Evolutionary conservation across 2,888 invertebrate genomes (phyloP).

Genomic region (Amphipyra berbera): DNA sequence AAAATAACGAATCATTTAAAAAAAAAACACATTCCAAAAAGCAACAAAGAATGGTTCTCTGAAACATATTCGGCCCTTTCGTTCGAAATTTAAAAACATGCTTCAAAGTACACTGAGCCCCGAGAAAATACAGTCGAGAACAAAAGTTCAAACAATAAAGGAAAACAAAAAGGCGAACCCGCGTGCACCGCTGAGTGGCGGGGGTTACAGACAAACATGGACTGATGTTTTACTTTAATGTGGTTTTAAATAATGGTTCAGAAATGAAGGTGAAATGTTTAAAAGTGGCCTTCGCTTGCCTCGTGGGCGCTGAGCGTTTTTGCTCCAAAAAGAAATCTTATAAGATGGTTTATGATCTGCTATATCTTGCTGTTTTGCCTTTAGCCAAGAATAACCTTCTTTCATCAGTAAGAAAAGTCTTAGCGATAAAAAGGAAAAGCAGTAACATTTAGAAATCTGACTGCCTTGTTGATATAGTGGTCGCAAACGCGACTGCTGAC

Average conservation of each 20-base stretch:
- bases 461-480: no score
- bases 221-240: slow-evolving; percentile 32
- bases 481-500: no score
- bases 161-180: slow-evolving; percentile 52
- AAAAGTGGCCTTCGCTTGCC: slow-evolving; percentile 11
- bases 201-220: slow-evolving; percentile 35
- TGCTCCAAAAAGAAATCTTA: no score
- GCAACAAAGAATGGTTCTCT: slow-evolving; percentile 39
- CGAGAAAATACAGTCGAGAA: slow-evolving; percentile 62
- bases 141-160: slow-evolving; percentile 60
- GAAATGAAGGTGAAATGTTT: slow-evolving; percentile 18
- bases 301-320: background rate
- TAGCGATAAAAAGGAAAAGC: no score
- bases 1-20: slow-evolving; percentile 30
- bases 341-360: no score
- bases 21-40: slow-evolving; percentile 21
- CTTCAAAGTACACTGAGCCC: slow-evolving; percentile 51
- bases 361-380: no score
- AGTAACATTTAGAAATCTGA: no score
- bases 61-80: slow-evolving; percentile 52
- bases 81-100: slow-evolving; percentile 50
- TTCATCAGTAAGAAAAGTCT: no score
- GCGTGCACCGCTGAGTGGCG: slow-evolving; percentile 47
- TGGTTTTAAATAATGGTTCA: slow-evolving; percentile 30
- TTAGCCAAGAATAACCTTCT: no score